These are phyloP conservation scores for Sphecodes monilicornis DNA, from an alignment of 2,888 invertebrate genomes.

Conservation along the genomic window DNA sequence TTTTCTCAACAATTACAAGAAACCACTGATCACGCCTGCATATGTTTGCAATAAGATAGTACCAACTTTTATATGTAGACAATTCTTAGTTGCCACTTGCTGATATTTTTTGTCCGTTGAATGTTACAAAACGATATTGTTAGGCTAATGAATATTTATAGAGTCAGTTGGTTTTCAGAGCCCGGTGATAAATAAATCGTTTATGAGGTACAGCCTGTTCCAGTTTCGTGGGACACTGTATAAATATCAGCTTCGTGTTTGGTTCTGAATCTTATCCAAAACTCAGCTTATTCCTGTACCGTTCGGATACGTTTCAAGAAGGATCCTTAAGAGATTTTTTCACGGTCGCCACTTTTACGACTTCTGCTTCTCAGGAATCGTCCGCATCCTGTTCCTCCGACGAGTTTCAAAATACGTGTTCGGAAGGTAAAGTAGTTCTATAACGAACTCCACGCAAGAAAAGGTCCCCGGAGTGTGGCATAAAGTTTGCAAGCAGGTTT, in stretches of 20 bases:
- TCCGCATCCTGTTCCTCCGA: conserved; percentile 45
- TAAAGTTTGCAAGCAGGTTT: conserved; percentile 35
- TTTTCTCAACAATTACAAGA: not conserved
- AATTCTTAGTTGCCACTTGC: no score
- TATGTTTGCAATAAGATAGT: no score
- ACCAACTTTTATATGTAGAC: no score
- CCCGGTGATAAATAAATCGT: no score
- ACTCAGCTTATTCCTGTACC: not conserved
- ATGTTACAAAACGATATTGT: no score
- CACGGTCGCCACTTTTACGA: conserved; percentile 48
- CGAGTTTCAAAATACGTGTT: conserved; percentile 70
- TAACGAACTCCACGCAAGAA: conserved; percentile 51
- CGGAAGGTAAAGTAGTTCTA: conserved; percentile 64
- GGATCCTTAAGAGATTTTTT: not conserved
- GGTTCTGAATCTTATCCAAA: not conserved
- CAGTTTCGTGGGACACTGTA: no score
- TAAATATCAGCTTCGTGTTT: not conserved
- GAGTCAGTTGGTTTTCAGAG: no score
- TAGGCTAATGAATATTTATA: no score
- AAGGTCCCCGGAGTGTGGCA: conserved; percentile 29
- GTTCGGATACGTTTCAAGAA: not conserved
- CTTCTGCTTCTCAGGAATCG: conserved; percentile 44
- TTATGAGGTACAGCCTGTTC: no score
- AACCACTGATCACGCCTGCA: not conserved
- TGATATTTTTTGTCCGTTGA: no score